Percentiles rank a stretch among this genome's conserved stretches.
Conservation (phyloP, 2,888 invertebrate genomes). For the Pocota personata region DNA sequence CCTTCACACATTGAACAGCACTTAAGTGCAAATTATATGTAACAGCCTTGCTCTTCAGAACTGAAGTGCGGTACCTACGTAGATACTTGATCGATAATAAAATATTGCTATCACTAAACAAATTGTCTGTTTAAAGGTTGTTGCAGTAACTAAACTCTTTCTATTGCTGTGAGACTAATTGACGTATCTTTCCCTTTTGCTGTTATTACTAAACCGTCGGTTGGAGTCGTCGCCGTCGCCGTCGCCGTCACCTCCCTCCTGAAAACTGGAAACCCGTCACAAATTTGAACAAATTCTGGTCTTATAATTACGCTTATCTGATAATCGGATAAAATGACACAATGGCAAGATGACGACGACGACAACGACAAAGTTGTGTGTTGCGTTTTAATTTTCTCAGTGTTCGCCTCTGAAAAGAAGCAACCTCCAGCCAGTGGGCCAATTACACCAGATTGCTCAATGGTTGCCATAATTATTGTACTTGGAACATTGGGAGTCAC, state of each 20-base stretch:
- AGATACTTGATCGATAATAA: conserved; percentile 5
- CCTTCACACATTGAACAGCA: conserved; percentile 39
- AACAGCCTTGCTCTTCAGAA: conserved; percentile 25
- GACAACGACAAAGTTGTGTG: conserved; percentile 4
- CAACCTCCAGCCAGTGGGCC: conserved; percentile 8
- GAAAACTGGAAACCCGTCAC: not conserved
- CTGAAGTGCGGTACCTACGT: not conserved
- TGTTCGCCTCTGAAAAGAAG: not conserved
- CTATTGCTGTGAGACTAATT: conserved; percentile 25
- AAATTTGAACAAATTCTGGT: conserved; percentile 34
- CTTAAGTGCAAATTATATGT: conserved; percentile 38
- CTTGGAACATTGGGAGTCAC: conserved; percentile 29
- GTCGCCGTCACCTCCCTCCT: not conserved
- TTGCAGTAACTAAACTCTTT: not conserved
- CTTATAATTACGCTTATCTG: conserved; percentile 51
- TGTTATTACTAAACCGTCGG: conserved; percentile 10
- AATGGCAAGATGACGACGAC: conserved; percentile 16
- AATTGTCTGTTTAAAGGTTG: not conserved
- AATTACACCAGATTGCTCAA: conserved; percentile 52
- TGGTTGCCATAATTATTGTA: conserved; percentile 27
- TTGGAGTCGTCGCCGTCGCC: not conserved
- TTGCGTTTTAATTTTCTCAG: not conserved
- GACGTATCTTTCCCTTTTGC: conserved; percentile 13
- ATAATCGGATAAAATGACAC: conserved; percentile 57
- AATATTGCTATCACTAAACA: not conserved